A percentile compares a stretch with the other conserved stretches of the same genome.
Evolutionary conservation across 2,113 vertebrate species (phyloP).

Genomic region (Anarrhichthys ocellatus): DNA sequence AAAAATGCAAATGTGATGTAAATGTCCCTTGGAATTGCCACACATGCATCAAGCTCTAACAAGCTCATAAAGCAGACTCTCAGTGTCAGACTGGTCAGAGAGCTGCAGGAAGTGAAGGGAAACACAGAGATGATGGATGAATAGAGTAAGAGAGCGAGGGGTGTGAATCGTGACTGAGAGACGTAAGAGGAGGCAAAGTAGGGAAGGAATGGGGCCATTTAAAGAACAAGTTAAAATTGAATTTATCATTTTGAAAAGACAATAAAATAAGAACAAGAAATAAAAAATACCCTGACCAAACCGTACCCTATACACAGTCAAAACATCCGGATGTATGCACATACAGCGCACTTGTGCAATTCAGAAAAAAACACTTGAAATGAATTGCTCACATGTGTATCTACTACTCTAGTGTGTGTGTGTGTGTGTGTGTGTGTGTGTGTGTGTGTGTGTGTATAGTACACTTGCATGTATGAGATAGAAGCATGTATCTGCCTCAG

Average conservation of each 20-base stretch:
- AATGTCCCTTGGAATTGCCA: conserved; percentile 35
- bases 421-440: not conserved
- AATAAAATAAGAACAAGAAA: not conserved
- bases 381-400: not conserved
- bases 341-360: not conserved
- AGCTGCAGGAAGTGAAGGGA: conserved; percentile 17
- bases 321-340: not conserved
- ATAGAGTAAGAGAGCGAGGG: not conserved
- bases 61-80: conserved; percentile 35
- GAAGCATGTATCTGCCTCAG: conserved; percentile 10
- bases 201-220: not conserved
- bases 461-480: not conserved
- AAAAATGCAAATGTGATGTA: conserved; percentile 20
- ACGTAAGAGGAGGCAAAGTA: conserved; percentile 22
- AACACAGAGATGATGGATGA: conserved; percentile 39
- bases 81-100: conserved; percentile 24
- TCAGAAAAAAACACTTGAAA: not conserved
- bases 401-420: not conserved
- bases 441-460: not conserved
- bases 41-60: conserved; percentile 26
- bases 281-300: not conserved
- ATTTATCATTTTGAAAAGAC: not conserved
- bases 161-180: conserved; percentile 6
- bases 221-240: too few relatives aligned
- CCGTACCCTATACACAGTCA: not conserved